Base-by-base conservation (phyloP, 2,113 vertebrate genomes). In the Zeus faber region DNA sequence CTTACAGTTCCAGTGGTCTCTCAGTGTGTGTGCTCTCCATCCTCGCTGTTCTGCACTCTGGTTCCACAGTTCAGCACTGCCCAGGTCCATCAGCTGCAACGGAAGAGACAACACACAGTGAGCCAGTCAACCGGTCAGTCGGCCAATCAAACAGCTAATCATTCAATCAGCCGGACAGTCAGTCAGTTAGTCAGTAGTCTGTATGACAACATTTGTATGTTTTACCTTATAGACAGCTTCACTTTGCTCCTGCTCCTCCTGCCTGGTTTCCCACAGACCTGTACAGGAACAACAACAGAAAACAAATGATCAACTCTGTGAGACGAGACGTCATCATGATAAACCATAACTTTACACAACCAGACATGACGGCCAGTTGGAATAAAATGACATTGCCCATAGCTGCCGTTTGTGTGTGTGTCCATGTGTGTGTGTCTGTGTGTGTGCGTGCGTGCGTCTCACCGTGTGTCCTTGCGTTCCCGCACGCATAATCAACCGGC, bases 211-310 rank as follows among this genome's bases (percentile, higher is more conserved):
- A 39, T 27, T 27, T 6, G 14, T 7, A 14, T n/a, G 17, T 35
- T 20, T 24, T 70, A 83, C 84, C 88, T 83, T 69, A 31, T 83
- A 60, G 53, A 82, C 86, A 6, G 79, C 83, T 43, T 86, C 83
- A 20, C 63, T 77, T 31, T 88, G 85, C 57, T 90, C 88, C 35
- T 82, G 67, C 18, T 85, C 79, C 3, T 77, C 82, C 11, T 53
- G 21, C 44, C 67, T 58, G 39, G 54, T 37, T 3, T 76, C 65
- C 71, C 70, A 79, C 48, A 60, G 66, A 4, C 68, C 89, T 90
- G 75, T 46, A 71, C 8, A 41, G 23, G 10, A 64, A 41, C 3
- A 29, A 27, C 4, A 24, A 23, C 22, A 22, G n/a, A n/a, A 52
- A 8, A 13, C 8, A 22, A 37, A 37, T 4, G 3, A 14, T 37